Evolutionary conservation across 2,797 vertebrate genomes (phyloP), one percentile per base, ranked within the genome.

Genomic region (Ara ararauna): DNA sequence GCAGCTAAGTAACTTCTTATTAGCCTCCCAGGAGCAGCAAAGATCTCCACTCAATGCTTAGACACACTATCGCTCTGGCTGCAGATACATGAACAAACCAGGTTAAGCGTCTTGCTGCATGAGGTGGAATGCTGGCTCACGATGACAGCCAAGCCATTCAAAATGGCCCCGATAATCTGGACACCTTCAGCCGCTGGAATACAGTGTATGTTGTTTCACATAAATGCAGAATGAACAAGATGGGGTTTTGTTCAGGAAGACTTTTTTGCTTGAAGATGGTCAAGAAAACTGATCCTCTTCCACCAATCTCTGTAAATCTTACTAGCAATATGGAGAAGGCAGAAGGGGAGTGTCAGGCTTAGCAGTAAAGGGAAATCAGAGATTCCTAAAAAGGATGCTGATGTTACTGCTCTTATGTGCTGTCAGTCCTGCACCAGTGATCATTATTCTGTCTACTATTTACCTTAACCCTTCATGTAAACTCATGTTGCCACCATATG

Each of bases 141-240:
- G 44, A 16, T 19, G n/a, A 24, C 51, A 36, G 40, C 2, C 34
- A 42, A 8, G 26, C 24, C 67, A 15, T 53, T 27, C 66, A 8
- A 27, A 45, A 60, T 1, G 26, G 45, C 48, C 62, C 12, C 2
- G 2, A 29, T 30, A 17, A 24, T 22, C 62, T 4, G 27, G 22
- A 10, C 51, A 51, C 23, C 16, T 40, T 23, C 77, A 40, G 64
- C 18, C 24, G 23, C 65, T 38, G 42, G 64, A 51, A 16, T 4
- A 12, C 42, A 38, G 14, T 2, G 0, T 16, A 8, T 1, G 10
- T 1, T 27, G 44, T 45, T 58, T 24, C 30, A 3, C 27, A 19
- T 32, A 65, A 61, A 51, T 2, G 42, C 65, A 38, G 47, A 40
- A 48, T 4, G 40, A 74, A 36, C 2, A 17, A 44, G 19, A 48